phyloP scores from a whole-genome alignment of 2,797 vertebrate genomes.

The Phalloptychus januarius region DNA sequence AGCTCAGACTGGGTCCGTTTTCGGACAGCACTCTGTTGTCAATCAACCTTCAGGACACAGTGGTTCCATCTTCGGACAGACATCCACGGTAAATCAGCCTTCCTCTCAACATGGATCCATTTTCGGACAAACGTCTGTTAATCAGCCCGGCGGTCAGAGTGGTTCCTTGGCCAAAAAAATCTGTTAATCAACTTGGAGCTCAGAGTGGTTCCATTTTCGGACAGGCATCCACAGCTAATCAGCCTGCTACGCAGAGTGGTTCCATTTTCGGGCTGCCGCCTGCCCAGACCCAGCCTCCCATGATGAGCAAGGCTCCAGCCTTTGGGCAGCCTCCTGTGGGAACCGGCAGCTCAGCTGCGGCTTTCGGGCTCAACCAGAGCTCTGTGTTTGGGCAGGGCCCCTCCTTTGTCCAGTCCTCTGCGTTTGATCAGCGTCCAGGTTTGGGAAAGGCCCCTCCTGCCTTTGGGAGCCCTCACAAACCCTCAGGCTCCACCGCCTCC shows the following conservation, averaged over 20 bases:
- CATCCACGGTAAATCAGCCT: constrained; percentile 33
- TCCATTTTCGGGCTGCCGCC: neutral
- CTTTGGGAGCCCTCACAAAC: neutral
- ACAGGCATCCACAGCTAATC: constrained; percentile 58
- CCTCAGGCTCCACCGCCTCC: neutral
- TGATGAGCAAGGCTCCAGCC: neutral
- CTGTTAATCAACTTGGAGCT: constrained; percentile 38
- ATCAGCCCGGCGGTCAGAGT: constrained; percentile 59
- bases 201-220: constrained; percentile 54
- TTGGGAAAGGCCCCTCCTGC: constrained; percentile 13
- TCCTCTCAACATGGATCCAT: constrained; percentile 17
- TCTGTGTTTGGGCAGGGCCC: constrained; percentile 24
- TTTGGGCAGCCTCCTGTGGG: neutral
- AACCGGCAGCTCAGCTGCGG: neutral
- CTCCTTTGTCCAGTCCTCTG: constrained; percentile 48
- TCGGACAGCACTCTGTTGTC: constrained; percentile 64
- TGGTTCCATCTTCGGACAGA: constrained; percentile 65
- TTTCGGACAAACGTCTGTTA: constrained; percentile 70
- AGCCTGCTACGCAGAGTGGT: constrained; percentile 26
- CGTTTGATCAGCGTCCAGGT: constrained; percentile 3
- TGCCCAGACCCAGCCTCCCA: neutral
- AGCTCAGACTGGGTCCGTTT: constrained; percentile 14
- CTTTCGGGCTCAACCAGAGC: constrained; percentile 1
- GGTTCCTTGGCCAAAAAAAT: too few species aligned
- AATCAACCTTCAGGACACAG: constrained; percentile 63